These are phyloP conservation scores for Ophthalmolycus amberensis DNA, from an alignment of 2,113 vertebrate species.

Conservation along the genomic window DNA sequence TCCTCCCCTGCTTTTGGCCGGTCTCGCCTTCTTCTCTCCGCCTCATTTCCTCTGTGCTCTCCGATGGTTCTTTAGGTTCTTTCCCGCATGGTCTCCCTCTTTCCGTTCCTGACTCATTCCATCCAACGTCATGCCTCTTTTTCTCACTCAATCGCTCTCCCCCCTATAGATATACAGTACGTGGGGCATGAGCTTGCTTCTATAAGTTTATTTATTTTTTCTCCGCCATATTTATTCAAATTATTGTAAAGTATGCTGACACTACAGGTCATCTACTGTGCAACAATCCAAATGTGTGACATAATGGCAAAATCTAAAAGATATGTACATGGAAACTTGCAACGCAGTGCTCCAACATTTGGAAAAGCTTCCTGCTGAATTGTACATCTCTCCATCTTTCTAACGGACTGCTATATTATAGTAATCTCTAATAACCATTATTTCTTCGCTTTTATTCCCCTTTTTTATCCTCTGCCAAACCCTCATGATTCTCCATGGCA, in stretches of 20 bases:
- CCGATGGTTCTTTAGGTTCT: slow-evolving; percentile 79
- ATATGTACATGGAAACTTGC: not conserved
- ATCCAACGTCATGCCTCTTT: slow-evolving; percentile 40
- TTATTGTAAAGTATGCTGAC: not conserved
- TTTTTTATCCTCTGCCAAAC: not conserved
- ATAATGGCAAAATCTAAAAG: not conserved
- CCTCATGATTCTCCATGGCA: not conserved
- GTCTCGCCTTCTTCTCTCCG: slow-evolving; percentile 76
- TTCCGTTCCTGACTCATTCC: slow-evolving; percentile 51
- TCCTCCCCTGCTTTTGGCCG: slow-evolving; percentile 75
- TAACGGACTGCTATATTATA: not conserved
- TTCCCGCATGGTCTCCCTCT: slow-evolving; percentile 74
- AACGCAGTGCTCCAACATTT: not conserved
- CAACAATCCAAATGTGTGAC: not conserved
- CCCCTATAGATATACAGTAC: slow-evolving; percentile 26
- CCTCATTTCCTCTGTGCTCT: slow-evolving; percentile 82
- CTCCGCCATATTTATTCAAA: not conserved
- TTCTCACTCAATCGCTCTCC: slow-evolving; percentile 10
- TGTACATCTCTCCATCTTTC: not conserved
- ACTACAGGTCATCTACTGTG: not conserved
- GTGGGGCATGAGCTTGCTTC: not conserved
- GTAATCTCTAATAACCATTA: not conserved
- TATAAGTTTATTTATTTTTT: not conserved
- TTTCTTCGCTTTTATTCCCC: not conserved
- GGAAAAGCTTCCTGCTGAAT: not conserved